Evolutionary conservation across 2,797 vertebrate species (phyloP).

Genomic region (Rhodeus uyekii): DNA sequence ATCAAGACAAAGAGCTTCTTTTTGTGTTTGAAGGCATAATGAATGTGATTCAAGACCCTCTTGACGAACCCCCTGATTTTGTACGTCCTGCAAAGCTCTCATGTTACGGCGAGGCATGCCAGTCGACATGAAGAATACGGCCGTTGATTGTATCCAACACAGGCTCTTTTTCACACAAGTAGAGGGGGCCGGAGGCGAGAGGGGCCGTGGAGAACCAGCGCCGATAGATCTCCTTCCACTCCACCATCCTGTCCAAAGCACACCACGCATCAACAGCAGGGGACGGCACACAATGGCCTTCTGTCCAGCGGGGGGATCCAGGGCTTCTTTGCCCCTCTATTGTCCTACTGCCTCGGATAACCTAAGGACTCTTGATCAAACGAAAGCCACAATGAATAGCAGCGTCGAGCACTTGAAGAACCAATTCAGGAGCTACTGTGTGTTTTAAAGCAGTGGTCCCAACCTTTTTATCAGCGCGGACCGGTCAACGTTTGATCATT

Average conservation of each 20-base stretch:
- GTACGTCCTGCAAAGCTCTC: conserved; percentile 21
- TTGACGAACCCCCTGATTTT: conserved; percentile 8
- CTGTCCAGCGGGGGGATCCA: conserved; percentile 20
- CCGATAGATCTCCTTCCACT: conserved; percentile 23
- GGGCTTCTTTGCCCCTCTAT: conserved; percentile 29
- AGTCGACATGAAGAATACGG: conserved; percentile 35
- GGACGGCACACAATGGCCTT: conserved; percentile 35
- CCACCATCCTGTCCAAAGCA: conserved; percentile 28
- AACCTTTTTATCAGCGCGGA: no score
- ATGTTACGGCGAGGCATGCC: conserved; percentile 9
- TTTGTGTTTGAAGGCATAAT: conserved; percentile 17
- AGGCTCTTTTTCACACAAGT: conserved; percentile 15
- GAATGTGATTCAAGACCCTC: conserved; percentile 16
- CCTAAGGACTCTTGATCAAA: conserved; percentile 29
- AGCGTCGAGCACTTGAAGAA: conserved; percentile 50
- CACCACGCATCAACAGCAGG: conserved; percentile 19
- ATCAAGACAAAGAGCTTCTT: conserved; percentile 23
- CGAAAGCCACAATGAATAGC: conserved; percentile 60
- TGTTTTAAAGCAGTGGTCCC: no score
- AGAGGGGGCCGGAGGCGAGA: conserved; percentile 11
- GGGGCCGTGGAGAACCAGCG: conserved; percentile 20
- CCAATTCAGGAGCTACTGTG: no score
- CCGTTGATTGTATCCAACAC: conserved; percentile 18
- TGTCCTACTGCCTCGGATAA: conserved; percentile 34
- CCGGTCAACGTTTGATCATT: no score